These are phyloP conservation scores for Mya arenaria DNA, from an alignment of 1,140 invertebrate species.

Conservation along the genomic window DNA sequence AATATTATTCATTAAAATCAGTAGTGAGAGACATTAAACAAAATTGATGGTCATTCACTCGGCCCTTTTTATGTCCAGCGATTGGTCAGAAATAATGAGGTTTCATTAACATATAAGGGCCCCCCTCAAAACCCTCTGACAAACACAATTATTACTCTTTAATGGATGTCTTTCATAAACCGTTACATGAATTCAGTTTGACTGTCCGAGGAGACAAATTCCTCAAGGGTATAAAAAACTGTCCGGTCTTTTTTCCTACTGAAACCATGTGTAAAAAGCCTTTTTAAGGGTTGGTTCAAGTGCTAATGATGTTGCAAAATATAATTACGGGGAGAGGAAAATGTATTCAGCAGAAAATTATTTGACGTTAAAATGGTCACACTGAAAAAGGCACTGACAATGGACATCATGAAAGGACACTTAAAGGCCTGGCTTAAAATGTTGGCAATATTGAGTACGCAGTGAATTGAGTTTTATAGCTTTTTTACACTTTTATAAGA, in stretches of 20 bases:
- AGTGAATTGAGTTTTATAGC: too few relatives aligned
- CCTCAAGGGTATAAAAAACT: neutral
- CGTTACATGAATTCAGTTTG: conserved; percentile 16
- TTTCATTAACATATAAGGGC: conserved; percentile 36
- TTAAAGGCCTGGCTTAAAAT: too few relatives aligned
- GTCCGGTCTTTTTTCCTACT: conserved; percentile 8
- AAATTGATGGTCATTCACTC: neutral
- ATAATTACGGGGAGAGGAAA: conserved; percentile 29
- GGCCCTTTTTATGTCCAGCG: neutral
- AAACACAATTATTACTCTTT: conserved; percentile 5
- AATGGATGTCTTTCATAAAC: conserved; percentile 50
- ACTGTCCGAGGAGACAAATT: conserved; percentile 2
- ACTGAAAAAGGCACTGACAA: too few relatives aligned
- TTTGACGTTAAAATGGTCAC: too few relatives aligned
- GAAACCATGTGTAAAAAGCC: conserved; percentile 35
- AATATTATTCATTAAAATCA: neutral
- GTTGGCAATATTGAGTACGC: too few relatives aligned
- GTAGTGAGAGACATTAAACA: neutral
- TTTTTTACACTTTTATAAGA: too few relatives aligned
- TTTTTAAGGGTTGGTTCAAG: conserved; percentile 16
- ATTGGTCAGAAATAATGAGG: conserved; percentile 37
- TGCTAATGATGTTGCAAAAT: conserved; percentile 55
- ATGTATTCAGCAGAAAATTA: too few relatives aligned
- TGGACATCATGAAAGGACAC: too few relatives aligned
- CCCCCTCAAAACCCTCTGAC: conserved; percentile 19